Conservation (phyloP, 2,888 invertebrate genomes). For the Lordiphosa andalusiaca region DNA sequence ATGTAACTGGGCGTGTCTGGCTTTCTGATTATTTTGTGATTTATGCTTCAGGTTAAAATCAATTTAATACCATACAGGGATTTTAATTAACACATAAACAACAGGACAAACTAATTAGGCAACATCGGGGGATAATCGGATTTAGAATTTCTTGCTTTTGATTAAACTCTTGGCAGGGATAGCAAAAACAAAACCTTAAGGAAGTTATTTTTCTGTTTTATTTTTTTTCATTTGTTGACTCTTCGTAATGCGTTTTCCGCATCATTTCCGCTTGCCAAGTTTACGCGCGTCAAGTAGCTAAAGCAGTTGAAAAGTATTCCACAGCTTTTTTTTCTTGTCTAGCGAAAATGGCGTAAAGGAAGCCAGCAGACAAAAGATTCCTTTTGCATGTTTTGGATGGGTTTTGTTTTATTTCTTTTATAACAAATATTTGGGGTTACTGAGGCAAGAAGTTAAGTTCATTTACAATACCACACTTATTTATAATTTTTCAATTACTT, state of each 20-base stretch:
- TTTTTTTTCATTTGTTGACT: slow-evolving; percentile 17
- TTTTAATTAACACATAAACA: slow-evolving; percentile 54
- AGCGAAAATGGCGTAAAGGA: neutral
- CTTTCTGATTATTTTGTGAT: slow-evolving; percentile 64
- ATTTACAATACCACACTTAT: neutral
- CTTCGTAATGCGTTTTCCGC: slow-evolving; percentile 28
- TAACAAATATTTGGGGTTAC: too few species aligned
- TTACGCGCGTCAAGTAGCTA: slow-evolving; percentile 11
- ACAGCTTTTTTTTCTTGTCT: slow-evolving; percentile 15
- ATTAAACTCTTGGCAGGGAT: too few species aligned
- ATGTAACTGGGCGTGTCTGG: slow-evolving; percentile 17
- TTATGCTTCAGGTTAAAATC: slow-evolving; percentile 66
- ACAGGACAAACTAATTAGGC: slow-evolving; percentile 1
- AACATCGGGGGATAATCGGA: too few species aligned
- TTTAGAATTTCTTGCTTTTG: too few species aligned
- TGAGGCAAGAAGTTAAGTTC: too few species aligned
- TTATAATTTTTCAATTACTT: slow-evolving; percentile 10
- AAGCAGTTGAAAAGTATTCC: slow-evolving; percentile 13
- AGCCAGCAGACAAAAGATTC: neutral
- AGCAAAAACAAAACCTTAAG: neutral
- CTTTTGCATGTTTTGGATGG: neutral
- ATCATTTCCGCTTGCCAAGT: slow-evolving; percentile 40
- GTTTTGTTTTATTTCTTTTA: neutral
- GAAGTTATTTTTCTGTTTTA: neutral
- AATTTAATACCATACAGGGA: slow-evolving; percentile 54